Conservation (phyloP, 2,113 vertebrate genomes). For the Gavia stellata region DNA sequence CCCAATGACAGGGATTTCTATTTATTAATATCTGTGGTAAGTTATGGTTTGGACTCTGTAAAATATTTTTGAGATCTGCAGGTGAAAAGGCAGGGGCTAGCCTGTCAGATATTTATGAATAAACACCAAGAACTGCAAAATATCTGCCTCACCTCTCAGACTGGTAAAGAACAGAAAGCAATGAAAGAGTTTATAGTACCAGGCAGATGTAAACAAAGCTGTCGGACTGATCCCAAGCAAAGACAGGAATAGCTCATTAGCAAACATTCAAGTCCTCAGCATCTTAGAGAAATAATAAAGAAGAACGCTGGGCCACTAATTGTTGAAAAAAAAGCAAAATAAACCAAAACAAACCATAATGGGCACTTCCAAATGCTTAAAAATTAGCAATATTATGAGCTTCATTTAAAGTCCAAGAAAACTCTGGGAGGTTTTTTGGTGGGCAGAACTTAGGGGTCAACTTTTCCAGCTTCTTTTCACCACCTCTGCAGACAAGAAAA, state of each 20-base stretch:
- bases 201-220: background rate
- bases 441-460: background rate
- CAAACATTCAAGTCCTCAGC: background rate
- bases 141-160: background rate
- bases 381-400: background rate
- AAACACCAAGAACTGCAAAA: background rate
- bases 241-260: background rate
- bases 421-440: background rate
- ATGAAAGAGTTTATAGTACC: background rate
- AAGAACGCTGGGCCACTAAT: background rate
- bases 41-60: background rate
- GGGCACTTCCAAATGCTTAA: background rate
- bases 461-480: background rate
- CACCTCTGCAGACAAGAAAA: background rate
- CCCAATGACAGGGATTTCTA: background rate
- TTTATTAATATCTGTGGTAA: background rate
- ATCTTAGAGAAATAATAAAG: background rate
- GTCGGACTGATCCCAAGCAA: background rate
- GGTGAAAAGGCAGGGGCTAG: background rate
- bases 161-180: background rate
- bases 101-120: background rate
- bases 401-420: background rate
- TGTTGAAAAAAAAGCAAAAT: background rate
- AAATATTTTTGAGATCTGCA: background rate
- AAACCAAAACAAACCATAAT: background rate